phyloP scores from a whole-genome alignment of 2,113 vertebrate species.

The Rousettus leschenaultii region DNA sequence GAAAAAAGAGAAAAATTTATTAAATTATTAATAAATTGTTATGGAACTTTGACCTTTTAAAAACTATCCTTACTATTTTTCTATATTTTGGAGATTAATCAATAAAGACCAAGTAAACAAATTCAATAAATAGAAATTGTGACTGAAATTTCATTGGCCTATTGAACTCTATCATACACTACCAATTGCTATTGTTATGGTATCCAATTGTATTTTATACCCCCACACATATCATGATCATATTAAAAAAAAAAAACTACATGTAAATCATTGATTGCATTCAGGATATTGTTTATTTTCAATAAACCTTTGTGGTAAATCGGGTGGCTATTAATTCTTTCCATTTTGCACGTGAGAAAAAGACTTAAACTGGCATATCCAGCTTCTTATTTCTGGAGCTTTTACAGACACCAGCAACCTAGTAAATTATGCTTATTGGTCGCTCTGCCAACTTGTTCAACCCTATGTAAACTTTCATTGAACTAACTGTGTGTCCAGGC shows the following conservation, averaged over 20 bases:
- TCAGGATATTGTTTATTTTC: not conserved
- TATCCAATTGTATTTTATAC: not conserved
- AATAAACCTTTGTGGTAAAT: not conserved
- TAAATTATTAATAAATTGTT: not conserved
- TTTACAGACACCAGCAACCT: accelerated
- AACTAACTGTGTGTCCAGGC: not conserved
- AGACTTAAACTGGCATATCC: not conserved
- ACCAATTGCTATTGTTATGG: not conserved
- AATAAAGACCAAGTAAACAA: not conserved
- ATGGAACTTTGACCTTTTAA: not conserved
- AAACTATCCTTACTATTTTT: not conserved
- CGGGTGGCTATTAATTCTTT: not conserved
- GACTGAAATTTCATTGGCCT: not conserved
- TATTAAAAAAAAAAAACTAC: not conserved
- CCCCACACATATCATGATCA: not conserved
- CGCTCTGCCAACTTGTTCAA: not conserved
- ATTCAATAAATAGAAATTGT: not conserved
- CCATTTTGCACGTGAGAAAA: not conserved
- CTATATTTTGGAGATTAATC: not conserved
- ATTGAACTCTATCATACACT: not conserved
- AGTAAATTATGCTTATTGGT: not conserved
- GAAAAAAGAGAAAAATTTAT: not conserved
- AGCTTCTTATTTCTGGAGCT: not conserved
- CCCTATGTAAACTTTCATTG: not conserved
- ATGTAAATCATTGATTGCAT: not conserved